Conservation (phyloP, 2,113 vertebrate species). For the Dasyprocta punctata region DNA sequence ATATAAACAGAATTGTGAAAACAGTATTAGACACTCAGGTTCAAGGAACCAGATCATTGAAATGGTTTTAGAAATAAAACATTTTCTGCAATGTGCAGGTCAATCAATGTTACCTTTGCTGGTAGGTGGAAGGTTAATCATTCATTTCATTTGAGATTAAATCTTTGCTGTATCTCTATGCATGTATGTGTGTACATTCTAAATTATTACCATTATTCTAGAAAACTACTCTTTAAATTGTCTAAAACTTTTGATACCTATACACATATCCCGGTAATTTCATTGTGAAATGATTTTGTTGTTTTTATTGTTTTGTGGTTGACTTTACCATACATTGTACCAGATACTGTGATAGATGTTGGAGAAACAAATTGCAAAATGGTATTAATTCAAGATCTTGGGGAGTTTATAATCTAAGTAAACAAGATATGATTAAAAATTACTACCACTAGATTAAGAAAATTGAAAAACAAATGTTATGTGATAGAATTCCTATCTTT, state of each 20-base stretch:
- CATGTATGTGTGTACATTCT: not conserved
- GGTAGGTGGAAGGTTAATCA: not conserved
- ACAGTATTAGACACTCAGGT: not conserved
- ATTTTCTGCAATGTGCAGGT: not conserved
- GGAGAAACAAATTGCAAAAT: not conserved
- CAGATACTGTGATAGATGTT: not conserved
- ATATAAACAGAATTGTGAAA: not conserved
- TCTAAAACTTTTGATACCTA: slow-evolving; percentile 4
- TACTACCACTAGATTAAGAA: slow-evolving; percentile 2
- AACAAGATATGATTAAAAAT: slow-evolving; percentile 27
- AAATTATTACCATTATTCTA: not conserved
- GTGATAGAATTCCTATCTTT: not conserved
- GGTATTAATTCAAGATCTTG: not conserved
- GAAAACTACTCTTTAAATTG: not conserved
- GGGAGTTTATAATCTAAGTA: not conserved
- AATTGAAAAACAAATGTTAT: not conserved
- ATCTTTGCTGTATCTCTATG: not conserved
- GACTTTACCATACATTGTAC: not conserved
- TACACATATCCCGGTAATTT: not conserved
- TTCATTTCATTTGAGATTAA: slow-evolving; percentile 23
- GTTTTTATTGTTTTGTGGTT: slow-evolving; percentile 4
- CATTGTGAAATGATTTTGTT: slow-evolving; percentile 22
- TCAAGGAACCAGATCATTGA: not conserved
- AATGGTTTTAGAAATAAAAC: not conserved
- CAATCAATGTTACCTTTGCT: not conserved